A percentile compares a stretch with the other conserved stretches of the same genome.
Conservation (phyloP, 2,888 invertebrate species). For the Eurytoma adleriae region DNA sequence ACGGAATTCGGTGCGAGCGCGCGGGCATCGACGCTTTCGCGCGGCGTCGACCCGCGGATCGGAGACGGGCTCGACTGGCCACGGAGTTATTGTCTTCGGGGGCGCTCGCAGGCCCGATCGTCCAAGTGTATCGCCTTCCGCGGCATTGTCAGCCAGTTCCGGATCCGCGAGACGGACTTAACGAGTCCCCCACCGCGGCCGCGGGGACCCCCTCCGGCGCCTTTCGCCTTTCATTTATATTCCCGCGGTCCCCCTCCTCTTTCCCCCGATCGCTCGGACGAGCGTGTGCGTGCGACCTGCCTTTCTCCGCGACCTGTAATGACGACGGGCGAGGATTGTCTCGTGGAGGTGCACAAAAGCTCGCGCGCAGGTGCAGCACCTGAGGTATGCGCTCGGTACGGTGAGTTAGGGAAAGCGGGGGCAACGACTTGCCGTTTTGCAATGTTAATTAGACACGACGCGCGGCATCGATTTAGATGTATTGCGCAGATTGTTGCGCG, state of each 20-base stretch:
- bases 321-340: not conserved
- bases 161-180: constrained; percentile 49
- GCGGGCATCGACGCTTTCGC: constrained; percentile 5
- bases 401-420: no score
- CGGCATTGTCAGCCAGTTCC: constrained; percentile 68
- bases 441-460: not conserved
- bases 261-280: not conserved
- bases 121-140: constrained; percentile 76
- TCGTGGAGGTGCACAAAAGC: not conserved
- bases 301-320: not conserved
- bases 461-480: no score
- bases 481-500: no score
- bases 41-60: constrained; percentile 42
- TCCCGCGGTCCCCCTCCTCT: not conserved
- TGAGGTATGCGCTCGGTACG: no score
- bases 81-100: constrained; percentile 67
- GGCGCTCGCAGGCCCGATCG: constrained; percentile 60
- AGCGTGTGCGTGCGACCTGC: not conserved
- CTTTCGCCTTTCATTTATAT: not conserved
- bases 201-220: not conserved
- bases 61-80: constrained; percentile 76
- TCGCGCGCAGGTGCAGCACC: no score
- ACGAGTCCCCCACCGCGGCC: constrained; percentile 2
- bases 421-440: no score
- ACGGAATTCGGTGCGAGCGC: constrained; percentile 57